phyloP scores from a whole-genome alignment of 1,140 invertebrate species.

The Pseudomyrmex concolor region DNA sequence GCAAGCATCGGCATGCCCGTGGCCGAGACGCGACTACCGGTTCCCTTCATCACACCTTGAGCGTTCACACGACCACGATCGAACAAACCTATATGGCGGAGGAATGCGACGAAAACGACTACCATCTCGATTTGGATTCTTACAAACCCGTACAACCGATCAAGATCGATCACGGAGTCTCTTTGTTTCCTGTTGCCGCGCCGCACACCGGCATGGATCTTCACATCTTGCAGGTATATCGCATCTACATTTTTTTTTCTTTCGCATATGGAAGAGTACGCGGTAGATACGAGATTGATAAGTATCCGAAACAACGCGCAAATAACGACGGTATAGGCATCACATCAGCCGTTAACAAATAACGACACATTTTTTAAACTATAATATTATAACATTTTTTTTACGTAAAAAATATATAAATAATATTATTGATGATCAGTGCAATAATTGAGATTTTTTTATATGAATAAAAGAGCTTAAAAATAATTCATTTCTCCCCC shows the following conservation, averaged over 20 bases:
- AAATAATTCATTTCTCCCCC: constrained; percentile 1
- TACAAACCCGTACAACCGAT: constrained; percentile 95
- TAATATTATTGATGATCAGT: neutral
- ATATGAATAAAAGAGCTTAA: neutral
- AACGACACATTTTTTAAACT: constrained; percentile 6
- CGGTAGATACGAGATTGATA: too few relatives aligned
- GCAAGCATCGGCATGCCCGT: constrained; percentile 90
- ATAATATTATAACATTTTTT: neutral
- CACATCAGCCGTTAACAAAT: too few relatives aligned
- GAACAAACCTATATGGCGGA: constrained; percentile 85
- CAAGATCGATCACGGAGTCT: constrained; percentile 94
- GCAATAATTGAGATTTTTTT: neutral
- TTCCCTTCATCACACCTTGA: constrained; percentile 81
- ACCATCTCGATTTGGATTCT: constrained; percentile 90
- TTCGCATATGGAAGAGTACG: neutral
- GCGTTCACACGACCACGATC: constrained; percentile 86
- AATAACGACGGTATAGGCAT: too few relatives aligned
- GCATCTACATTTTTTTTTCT: neutral
- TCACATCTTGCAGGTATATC: constrained; percentile 90
- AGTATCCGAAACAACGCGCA: too few relatives aligned
- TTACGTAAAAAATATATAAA: neutral
- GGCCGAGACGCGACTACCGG: constrained; percentile 85
- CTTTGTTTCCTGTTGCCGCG: constrained; percentile 90
- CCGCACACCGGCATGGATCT: constrained; percentile 89
- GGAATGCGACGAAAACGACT: constrained; percentile 87